Percentiles rank a stretch among this genome's conserved stretches.
phyloP scores from a whole-genome alignment of 1,140 invertebrate genomes.

The Gerris buenoi region DNA sequence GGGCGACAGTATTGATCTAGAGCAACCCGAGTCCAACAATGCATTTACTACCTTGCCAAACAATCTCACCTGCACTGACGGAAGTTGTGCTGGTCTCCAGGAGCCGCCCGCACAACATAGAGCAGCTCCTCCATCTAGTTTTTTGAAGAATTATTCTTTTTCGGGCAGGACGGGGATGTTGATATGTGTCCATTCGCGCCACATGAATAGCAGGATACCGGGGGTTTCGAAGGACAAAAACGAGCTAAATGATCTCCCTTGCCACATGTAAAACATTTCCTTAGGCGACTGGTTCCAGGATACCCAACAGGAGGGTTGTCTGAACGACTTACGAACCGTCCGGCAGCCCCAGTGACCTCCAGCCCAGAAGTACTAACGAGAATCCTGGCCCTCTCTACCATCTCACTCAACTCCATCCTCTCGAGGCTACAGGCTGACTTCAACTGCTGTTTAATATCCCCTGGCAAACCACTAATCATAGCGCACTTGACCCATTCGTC shows the following conservation, averaged over 20 bases:
- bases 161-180: background rate
- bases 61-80: background rate
- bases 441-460: too few species aligned
- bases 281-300: too few species aligned
- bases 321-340: too few species aligned
- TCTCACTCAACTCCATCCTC: too few species aligned
- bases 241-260: background rate
- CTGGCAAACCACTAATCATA: too few species aligned
- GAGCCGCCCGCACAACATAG: background rate
- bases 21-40: background rate
- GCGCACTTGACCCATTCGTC: too few species aligned
- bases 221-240: background rate
- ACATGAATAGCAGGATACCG: background rate
- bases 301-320: too few species aligned
- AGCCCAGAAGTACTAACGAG: too few species aligned
- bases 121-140: background rate
- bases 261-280: background rate
- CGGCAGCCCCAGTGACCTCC: too few species aligned
- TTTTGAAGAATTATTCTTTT: background rate
- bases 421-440: too few species aligned
- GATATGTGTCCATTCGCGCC: background rate
- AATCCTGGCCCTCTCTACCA: too few species aligned
- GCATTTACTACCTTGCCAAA: background rate
- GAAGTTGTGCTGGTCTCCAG: background rate
- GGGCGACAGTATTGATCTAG: background rate